Conservation (phyloP, 1,140 invertebrate genomes). For the Sitobion miscanthi region DNA sequence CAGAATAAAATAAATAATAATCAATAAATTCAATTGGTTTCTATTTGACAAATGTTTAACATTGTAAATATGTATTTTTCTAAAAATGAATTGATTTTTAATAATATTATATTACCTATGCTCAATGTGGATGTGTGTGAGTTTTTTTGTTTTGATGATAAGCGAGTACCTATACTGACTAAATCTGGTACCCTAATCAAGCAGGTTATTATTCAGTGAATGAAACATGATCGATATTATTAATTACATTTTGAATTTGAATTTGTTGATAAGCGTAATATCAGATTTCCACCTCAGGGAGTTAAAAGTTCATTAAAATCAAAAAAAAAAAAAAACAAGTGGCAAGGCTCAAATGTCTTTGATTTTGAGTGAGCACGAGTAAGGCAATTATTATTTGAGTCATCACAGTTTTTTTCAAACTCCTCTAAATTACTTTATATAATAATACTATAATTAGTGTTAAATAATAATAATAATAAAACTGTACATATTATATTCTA, state of each 20-base stretch:
- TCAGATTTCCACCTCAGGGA: neutral
- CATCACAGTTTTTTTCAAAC: neutral
- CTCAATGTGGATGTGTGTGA: neutral
- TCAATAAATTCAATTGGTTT: neutral
- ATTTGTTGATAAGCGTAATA: neutral
- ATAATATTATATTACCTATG: neutral
- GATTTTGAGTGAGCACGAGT: neutral
- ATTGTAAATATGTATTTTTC: neutral
- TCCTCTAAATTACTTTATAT: neutral
- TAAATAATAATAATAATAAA: too few species aligned
- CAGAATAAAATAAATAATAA: too few species aligned
- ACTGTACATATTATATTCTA: too few species aligned
- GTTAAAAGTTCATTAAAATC: neutral
- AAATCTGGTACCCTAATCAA: neutral
- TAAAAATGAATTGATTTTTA: neutral
- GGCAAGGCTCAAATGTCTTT: neutral
- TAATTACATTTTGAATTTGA: neutral
- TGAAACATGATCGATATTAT: neutral
- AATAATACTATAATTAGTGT: neutral
- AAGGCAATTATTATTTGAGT: neutral
- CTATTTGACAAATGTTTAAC: neutral
- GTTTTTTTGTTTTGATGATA: neutral
- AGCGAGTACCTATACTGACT: neutral
- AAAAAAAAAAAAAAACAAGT: neutral
- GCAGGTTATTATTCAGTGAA: neutral